Base-by-base conservation (phyloP, 2,797 vertebrate species). In the Pagetopsis macropterus region DNA sequence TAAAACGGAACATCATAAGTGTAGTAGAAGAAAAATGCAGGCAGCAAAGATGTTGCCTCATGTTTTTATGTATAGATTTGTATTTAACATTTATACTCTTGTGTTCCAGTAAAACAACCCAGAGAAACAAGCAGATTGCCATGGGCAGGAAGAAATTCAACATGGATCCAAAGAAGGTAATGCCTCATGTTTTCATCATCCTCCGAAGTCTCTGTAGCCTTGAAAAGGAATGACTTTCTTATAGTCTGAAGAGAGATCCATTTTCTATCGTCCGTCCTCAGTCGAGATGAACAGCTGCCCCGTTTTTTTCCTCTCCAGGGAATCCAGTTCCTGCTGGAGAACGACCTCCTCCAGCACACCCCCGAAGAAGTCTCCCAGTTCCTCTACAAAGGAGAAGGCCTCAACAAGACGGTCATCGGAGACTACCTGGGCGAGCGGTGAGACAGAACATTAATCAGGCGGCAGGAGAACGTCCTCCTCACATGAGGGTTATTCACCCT, bases 91-190 rank as follows among this genome's bases (percentile, higher is more conserved):
- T 37, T 37, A 37, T 67, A 51, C 52, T 37, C 44, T 31, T 76
- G 62, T 83, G 41, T 86, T 63, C 3, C 72, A 99, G 98, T 89
- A 99, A 99, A 96, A 96, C 97, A 1, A 94, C 96, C n/a, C 97
- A 98, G 92, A 96, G 97, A 88, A 99, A 97, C 89, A 99, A 98
- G 78, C 98, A 99, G 86, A 96, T 99, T 58, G 97, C 97, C 27
- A 98, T 98, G 95, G 98, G 97, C 79, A 96, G 97, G 85, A 99
- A 99, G 92, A 99, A 99, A 86, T 99, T 99, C 94, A 99, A 99
- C 90, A 99, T 99, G 97, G 97, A 99, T 75, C 97, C 97, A 61
- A 98, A 98, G 88, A 99, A 99, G 96, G 97, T 98, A 87, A 61
- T 23, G 3, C 7, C 14, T 37, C 31, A 11, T 56, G 9, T 48